Evolutionary conservation across 2,797 vertebrate genomes (phyloP).

Genomic region (Prionace glauca): DNA sequence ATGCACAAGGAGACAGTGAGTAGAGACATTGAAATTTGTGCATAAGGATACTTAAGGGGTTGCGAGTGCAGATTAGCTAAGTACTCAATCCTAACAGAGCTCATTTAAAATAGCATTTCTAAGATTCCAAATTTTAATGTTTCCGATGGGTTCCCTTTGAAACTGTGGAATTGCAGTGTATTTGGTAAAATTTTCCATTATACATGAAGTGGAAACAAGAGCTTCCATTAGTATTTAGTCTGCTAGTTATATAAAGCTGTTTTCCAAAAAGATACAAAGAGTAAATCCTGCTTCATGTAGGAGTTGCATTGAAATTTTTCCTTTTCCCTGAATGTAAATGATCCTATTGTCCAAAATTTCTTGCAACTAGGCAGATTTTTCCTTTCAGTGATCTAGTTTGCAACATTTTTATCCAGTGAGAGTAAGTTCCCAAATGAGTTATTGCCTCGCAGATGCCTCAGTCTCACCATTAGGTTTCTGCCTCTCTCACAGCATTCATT

Average conservation of each 20-base stretch:
- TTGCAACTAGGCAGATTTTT: background rate
- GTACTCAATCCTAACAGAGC: background rate
- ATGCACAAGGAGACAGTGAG: background rate
- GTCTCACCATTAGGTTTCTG: background rate
- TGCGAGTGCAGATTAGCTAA: background rate
- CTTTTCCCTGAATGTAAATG: background rate
- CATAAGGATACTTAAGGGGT: background rate
- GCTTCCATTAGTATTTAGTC: background rate
- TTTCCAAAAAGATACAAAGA: background rate
- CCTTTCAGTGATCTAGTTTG: background rate
- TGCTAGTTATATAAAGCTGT: background rate
- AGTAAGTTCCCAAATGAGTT: background rate
- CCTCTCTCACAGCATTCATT: background rate
- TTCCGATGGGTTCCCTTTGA: background rate
- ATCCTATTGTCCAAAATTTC: background rate
- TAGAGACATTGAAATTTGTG: background rate
- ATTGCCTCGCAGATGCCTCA: background rate
- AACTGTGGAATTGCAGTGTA: background rate
- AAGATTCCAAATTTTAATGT: background rate
- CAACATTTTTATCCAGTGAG: background rate
- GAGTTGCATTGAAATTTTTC: background rate
- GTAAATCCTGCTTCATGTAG: background rate
- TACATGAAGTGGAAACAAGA: background rate
- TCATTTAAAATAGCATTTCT: background rate
- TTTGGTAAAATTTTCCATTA: background rate